phyloP scores from a whole-genome alignment of 2,113 vertebrate species.

The Scolopax mira region DNA sequence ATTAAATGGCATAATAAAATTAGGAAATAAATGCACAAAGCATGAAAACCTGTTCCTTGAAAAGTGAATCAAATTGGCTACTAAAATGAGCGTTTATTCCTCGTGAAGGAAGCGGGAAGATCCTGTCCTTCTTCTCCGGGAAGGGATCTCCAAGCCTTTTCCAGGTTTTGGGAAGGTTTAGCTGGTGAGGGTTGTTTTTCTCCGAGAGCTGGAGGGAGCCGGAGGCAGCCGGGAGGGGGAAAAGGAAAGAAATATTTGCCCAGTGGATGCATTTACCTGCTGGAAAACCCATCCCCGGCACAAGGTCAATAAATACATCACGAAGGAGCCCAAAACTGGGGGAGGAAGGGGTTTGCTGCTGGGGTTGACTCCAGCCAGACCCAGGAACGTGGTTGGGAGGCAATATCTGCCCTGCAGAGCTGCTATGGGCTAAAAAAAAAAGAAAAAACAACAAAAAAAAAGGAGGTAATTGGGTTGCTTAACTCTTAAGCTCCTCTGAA shows the following conservation, averaged over 20 bases:
- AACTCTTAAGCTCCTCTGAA: not conserved
- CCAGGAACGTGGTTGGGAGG: rapidly evolving
- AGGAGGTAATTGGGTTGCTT: not conserved
- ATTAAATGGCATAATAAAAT: constrained; percentile 80
- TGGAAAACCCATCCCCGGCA: constrained; percentile 9
- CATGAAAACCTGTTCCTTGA: constrained; percentile 64
- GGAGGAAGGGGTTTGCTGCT: not conserved
- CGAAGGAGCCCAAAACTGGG: not conserved
- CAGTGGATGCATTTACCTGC: not conserved
- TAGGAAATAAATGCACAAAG: constrained; percentile 71
- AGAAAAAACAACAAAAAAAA: not conserved
- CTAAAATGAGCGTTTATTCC: not conserved
- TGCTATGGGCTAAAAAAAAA: not conserved
- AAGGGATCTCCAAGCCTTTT: not conserved
- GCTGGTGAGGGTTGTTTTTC: not conserved
- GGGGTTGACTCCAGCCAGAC: not conserved
- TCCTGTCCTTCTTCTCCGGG: not conserved
- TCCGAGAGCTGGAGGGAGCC: not conserved
- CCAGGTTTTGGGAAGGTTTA: not conserved
- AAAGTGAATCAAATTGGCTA: constrained; percentile 50
- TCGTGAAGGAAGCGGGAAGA: not conserved
- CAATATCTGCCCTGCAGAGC: not conserved
- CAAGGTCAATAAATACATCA: not conserved
- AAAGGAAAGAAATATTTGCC: not conserved
- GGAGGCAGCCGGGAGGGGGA: not conserved